Base-by-base conservation (phyloP, 2,113 vertebrate species). In the Percopsis transmontana region DNA sequence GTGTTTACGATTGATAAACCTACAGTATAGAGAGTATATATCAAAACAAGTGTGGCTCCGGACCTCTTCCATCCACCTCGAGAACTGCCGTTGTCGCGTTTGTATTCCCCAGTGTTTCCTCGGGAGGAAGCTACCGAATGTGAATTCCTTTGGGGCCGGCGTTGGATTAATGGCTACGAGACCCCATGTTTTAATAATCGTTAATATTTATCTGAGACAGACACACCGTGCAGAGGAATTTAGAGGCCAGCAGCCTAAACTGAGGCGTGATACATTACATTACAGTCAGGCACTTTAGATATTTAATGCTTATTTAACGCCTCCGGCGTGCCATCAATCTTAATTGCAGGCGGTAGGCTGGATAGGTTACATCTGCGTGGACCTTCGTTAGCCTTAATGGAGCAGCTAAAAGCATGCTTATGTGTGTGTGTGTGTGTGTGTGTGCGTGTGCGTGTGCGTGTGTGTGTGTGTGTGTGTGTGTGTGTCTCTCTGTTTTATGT, bases 261-360 rank as follows among this genome's bases (percentile, higher is more conserved):
- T 33, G 55, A 61, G 41, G 53, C 11, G 19, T 61, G 54, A 77
- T 72, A 58, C 62, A 79, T 79, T 74, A 66, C 55, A 66, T 79
- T 74, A 66, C 55, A 66, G 63, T 58, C 47, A 27, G 54, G 51
- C 52, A 67, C 27, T 76, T 78, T 71, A 71, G 64, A 69, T 72
- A 59, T 81, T 74, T 79, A 79, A 74, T 74, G 72, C 67, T 64
- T 68, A 74, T 79, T n/a, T 79, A 77, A 77, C 73, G 79, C 75
- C 58, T 79, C 63, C 62, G 67, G 67, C 9, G 5, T 39, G 45
- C 40, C 56, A 75, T 86, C 56, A 74, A 75, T 79, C 68, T 72
- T 79, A 77, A 84, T 84, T 67, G 67, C 44, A 66, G 57, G 47
- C 58, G 56, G 63, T 23, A 7, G 27, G 57, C 70, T 76, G 39